Conservation (phyloP, 2,113 vertebrate genomes). For the Brachypodius melanocephalos region DNA sequence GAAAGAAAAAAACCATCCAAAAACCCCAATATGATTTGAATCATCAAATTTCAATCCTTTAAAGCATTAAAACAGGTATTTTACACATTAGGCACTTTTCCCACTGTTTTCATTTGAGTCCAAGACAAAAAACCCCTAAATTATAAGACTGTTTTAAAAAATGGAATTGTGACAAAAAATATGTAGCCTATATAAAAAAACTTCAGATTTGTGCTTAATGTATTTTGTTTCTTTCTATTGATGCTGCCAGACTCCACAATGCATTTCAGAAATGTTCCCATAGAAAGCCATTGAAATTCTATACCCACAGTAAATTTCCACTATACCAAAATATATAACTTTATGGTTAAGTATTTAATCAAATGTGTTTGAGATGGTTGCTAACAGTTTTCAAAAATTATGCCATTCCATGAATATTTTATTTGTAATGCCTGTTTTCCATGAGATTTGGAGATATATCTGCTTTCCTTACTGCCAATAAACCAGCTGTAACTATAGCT, state of each 20-base stretch:
- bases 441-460: neutral
- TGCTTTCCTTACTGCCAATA: neutral
- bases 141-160: neutral
- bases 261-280: neutral
- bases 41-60: neutral
- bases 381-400: neutral
- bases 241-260: neutral
- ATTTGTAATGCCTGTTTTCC: neutral
- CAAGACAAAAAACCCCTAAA: fast-evolving
- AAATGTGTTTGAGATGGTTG: neutral
- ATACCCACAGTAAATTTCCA: neutral
- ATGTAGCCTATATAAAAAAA: neutral
- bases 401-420: neutral
- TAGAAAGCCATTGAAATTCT: neutral
- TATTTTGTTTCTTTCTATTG: neutral
- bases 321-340: neutral
- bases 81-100: neutral
- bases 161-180: neutral
- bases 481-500: neutral
- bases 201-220: neutral
- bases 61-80: neutral
- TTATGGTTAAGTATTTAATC: neutral
- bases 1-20: neutral
- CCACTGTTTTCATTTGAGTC: neutral
- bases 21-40: fast-evolving